These are phyloP conservation scores for Trichonephila clavata DNA, from an alignment of 1,140 invertebrate species.

Conservation along the genomic window DNA sequence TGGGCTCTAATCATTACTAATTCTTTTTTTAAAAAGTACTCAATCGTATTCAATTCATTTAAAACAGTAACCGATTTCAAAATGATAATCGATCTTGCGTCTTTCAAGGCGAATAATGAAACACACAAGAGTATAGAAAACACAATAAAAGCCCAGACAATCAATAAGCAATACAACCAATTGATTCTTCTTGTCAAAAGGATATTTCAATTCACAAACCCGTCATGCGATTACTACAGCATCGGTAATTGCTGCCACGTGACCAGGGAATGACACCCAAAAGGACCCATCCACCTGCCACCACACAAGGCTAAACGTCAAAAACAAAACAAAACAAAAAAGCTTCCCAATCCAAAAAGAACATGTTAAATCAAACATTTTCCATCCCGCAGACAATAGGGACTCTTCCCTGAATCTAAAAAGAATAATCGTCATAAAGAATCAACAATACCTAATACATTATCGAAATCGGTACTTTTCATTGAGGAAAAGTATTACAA, in stretches of 20 bases:
- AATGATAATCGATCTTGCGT: not conserved
- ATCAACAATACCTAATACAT: slow-evolving; percentile 50
- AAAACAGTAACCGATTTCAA: not conserved
- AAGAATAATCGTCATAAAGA: slow-evolving; percentile 15
- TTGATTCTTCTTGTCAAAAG: not conserved
- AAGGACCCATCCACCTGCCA: slow-evolving; percentile 2
- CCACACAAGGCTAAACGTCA: slow-evolving; percentile 8
- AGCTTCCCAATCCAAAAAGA: not conserved
- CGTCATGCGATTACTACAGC: not conserved
- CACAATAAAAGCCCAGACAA: not conserved
- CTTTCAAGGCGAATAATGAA: not conserved
- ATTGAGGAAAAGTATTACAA: slow-evolving; percentile 29
- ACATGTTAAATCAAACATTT: slow-evolving; percentile 3
- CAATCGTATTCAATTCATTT: not conserved
- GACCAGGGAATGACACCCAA: slow-evolving; percentile 5
- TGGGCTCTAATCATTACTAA: too few species aligned
- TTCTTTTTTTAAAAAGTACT: too few species aligned
- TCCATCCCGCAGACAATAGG: not conserved
- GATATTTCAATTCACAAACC: not conserved
- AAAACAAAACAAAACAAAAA: not conserved
- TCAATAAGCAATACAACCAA: not conserved
- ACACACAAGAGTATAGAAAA: not conserved
- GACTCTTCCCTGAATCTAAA: not conserved
- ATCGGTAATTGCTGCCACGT: not conserved
- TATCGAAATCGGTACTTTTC: slow-evolving; percentile 26